Percentiles rank a stretch among this genome's conserved stretches.
These are phyloP conservation scores for Seira sanloemensis DNA, from an alignment of 2,888 invertebrate species.

Conservation along the genomic window DNA sequence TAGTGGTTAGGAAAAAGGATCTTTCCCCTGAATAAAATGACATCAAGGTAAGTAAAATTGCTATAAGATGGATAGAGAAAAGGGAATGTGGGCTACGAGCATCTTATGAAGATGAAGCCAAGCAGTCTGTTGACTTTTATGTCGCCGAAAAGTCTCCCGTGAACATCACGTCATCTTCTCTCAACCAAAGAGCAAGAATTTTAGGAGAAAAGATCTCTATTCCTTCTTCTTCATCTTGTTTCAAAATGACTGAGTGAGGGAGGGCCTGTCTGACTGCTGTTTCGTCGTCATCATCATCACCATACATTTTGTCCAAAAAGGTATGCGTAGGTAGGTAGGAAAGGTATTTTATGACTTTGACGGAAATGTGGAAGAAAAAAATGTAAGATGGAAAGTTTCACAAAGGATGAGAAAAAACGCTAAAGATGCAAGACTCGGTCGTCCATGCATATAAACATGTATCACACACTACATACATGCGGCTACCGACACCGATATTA, in stretches of 20 bases:
- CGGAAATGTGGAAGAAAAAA: neutral
- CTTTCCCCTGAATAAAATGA: constrained; percentile 11
- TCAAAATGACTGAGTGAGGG: constrained; percentile 50
- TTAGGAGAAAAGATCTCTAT: constrained; percentile 39
- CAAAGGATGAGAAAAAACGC: too few species aligned
- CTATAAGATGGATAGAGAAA: constrained; percentile 22
- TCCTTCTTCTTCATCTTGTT: constrained; percentile 29
- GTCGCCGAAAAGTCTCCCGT: constrained; percentile 71
- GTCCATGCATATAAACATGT: too few species aligned
- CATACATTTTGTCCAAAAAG: neutral
- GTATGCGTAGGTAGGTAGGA: neutral
- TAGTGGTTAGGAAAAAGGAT: constrained; percentile 6
- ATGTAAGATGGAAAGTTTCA: too few species aligned
- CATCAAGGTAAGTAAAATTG: constrained; percentile 48
- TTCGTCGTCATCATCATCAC: neutral
- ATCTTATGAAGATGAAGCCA: constrained; percentile 55
- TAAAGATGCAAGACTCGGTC: too few species aligned
- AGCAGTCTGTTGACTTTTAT: constrained; percentile 67
- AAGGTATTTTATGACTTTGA: neutral
- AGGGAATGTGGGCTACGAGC: constrained; percentile 8
- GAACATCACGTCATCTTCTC: constrained; percentile 57
- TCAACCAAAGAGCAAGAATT: constrained; percentile 9
- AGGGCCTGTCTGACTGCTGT: constrained; percentile 42
- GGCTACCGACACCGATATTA: too few species aligned
- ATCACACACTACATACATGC: too few species aligned